phyloP scores from a whole-genome alignment of 2,797 vertebrate species.

The Spheniscus humboldti region DNA sequence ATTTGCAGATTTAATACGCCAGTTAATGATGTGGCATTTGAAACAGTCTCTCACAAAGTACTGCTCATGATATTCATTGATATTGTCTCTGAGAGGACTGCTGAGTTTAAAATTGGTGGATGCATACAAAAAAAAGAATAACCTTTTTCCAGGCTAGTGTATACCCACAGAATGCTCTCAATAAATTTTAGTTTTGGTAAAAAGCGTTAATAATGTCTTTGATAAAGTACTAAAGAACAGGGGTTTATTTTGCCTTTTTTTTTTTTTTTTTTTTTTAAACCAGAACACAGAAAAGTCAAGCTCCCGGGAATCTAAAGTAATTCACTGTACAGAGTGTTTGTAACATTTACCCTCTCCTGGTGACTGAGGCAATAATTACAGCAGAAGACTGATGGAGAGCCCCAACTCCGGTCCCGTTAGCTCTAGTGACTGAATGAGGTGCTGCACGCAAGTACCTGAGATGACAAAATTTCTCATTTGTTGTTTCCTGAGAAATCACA shows the following conservation, averaged over 20 bases:
- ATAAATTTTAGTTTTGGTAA: neutral
- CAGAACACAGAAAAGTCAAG: neutral
- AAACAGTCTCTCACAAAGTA: neutral
- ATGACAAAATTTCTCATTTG: neutral
- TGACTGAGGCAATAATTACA: neutral
- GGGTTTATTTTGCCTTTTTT: rapidly evolving
- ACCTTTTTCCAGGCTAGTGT: neutral
- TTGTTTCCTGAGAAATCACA: neutral
- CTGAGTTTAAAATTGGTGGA: neutral
- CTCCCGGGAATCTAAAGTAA: neutral
- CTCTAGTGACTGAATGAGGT: neutral
- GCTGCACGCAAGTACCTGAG: neutral
- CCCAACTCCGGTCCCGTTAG: rapidly evolving
- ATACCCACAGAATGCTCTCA: neutral
- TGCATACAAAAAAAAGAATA: neutral
- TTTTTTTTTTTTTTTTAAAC: neutral
- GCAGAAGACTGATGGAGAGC: neutral
- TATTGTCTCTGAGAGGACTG: neutral
- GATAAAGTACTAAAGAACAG: neutral
- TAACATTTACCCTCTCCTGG: neutral
- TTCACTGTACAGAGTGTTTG: neutral
- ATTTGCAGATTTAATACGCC: slow-evolving; percentile 33
- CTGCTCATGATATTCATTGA: neutral
- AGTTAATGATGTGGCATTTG: slow-evolving; percentile 37
- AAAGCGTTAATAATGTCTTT: neutral